Base-by-base conservation (phyloP, 2,888 invertebrate species). In the Acholoe squamosa region DNA sequence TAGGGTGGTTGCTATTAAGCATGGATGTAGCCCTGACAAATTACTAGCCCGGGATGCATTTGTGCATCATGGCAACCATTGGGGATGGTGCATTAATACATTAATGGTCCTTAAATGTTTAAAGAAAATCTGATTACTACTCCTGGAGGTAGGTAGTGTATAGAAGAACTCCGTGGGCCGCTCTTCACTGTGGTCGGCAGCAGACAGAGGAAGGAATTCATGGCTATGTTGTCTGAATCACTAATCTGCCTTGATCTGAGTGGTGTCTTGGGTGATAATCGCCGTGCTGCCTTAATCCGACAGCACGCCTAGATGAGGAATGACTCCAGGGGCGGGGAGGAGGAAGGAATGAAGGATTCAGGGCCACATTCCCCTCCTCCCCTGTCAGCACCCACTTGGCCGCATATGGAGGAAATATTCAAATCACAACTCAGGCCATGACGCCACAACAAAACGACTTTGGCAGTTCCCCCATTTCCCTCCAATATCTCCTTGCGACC, bases 201-300 rank as follows among this genome's bases (percentile, higher is more conserved):
- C 43, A 43, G 43, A 43, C 43, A 43, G 43, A 43, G 43, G 43
- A 43, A 43, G 3, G 43, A 43, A 43, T 43, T 43, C 43, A 43
- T 43, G 43, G 10, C 43, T 10, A 43, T 61, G 19, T 61, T 61
- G n/a, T n/a, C 5, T n/a, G 61, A 61, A 61, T 61, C 3, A 3
- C 22, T 61, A 61, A 61, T 61, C 61, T 61, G 14, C n/a, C 31
- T 76, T 76, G 25, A 76, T 76, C 76, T 76, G 3, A 1, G 28
- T 28, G 76, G 25, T 14, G n/a, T 61, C 61, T n/a, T 19, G 61
- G 5, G 61, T n/a, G 61, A 76, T 76, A 76, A 76, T 25, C 10
- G 76, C 76, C 3, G 25, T 76, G 76, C 76, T 31, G 76, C 76
- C 31, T 76, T 76, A 76, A 76, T 76, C 76, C 25, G 76, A 76